Evolutionary conservation across 2,888 invertebrate species (phyloP).

Genomic region (Sturmia bella): DNA sequence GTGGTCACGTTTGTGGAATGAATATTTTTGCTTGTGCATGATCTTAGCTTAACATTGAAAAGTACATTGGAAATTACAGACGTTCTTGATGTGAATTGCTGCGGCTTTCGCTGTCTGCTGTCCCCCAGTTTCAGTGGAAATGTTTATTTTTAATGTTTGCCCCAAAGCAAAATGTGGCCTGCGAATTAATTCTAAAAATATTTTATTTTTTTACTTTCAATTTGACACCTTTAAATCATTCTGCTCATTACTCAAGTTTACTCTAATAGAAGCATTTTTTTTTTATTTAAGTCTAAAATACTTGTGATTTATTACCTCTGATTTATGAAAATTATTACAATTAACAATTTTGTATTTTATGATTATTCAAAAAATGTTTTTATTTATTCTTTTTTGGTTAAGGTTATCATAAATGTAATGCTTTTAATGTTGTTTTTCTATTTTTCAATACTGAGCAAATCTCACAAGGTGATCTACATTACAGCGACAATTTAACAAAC

Average conservation of each 20-base stretch:
- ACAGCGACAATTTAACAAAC: conserved; percentile 42
- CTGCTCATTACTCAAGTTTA: conserved; percentile 44
- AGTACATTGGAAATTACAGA: too few species aligned
- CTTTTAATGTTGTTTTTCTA: conserved; percentile 8
- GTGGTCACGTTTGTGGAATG: too few species aligned
- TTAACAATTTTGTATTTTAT: conserved; percentile 40
- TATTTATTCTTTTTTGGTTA: conserved; percentile 15
- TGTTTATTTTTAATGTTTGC: background rate
- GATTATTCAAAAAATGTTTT: conserved; percentile 8
- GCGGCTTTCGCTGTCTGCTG: too few species aligned
- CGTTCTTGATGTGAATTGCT: too few species aligned
- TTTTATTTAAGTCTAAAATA: conserved; percentile 38
- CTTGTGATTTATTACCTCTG: conserved; percentile 53
- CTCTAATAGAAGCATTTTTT: conserved; percentile 25
- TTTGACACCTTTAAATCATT: conserved; percentile 31
- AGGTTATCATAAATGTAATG: conserved; percentile 28
- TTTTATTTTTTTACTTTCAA: conserved; percentile 6
- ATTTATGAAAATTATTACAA: conserved; percentile 61
- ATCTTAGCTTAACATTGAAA: too few species aligned
- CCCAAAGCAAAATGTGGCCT: background rate
- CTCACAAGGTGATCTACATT: conserved; percentile 67
- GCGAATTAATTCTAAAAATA: conserved; percentile 3
- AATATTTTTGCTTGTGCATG: too few species aligned
- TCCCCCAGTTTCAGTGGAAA: too few species aligned
- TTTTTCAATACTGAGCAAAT: conserved; percentile 50